Evolutionary conservation across 2,888 invertebrate species (phyloP).

Genomic region (Brenthis daphne): DNA sequence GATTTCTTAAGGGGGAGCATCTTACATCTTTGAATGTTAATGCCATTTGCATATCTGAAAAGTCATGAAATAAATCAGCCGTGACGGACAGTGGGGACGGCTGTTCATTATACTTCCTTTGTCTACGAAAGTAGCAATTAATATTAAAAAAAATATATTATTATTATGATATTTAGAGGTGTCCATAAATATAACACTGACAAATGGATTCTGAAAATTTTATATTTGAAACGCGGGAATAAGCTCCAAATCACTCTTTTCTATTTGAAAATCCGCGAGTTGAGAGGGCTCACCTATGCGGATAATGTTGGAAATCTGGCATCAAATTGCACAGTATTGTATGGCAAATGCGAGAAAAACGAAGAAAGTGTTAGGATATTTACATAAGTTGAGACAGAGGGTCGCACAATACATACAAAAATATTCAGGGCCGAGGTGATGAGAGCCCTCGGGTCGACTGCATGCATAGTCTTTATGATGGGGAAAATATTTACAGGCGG

Average conservation of each 20-base stretch:
- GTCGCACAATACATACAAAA: conserved; percentile 67
- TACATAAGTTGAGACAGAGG: conserved; percentile 81
- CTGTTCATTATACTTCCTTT: conserved; percentile 73
- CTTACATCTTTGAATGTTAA: conserved; percentile 80
- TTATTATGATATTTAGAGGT: conserved; percentile 10
- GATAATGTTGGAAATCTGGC: conserved; percentile 69
- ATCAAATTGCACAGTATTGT: conserved; percentile 79
- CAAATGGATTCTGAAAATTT: conserved; percentile 46
- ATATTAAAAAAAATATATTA: conserved; percentile 57
- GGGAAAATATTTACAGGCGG: conserved; percentile 75
- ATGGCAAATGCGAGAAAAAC: conserved; percentile 78
- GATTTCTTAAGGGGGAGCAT: conserved; percentile 68
- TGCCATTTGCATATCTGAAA: conserved; percentile 81
- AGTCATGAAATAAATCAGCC: conserved; percentile 82
- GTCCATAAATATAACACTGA: conserved; percentile 24
- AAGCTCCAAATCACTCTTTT: conserved; percentile 66
- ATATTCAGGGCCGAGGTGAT: conserved; percentile 79
- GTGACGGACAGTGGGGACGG: conserved; percentile 77
- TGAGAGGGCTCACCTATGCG: conserved; percentile 60
- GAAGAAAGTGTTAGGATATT: conserved; percentile 79
- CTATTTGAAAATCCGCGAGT: conserved; percentile 58
- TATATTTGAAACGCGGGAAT: conserved; percentile 54
- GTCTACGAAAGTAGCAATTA: conserved; percentile 74
- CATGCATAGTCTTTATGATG: conserved; percentile 73
- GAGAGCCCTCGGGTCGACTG: conserved; percentile 71